phyloP scores from a whole-genome alignment of 2,797 vertebrate genomes.

The Fistularia tabacaria region DNA sequence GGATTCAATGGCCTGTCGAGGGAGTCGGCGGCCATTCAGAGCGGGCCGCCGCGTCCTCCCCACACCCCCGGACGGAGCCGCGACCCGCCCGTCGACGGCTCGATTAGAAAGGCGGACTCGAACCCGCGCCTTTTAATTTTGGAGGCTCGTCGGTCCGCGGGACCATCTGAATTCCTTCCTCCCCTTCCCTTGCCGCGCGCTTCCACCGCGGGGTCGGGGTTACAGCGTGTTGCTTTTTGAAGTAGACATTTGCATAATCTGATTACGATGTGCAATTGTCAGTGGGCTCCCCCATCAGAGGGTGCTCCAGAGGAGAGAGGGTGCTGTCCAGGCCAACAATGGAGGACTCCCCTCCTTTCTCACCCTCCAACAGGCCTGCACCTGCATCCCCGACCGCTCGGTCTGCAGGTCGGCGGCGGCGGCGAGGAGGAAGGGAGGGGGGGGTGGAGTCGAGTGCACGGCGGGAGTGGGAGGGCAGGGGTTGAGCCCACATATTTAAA shows the following conservation, averaged over 20 bases:
- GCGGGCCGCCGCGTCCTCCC: constrained; percentile 25
- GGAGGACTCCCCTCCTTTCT: constrained; percentile 70
- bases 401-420: constrained; percentile 41
- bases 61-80: constrained; percentile 18
- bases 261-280: constrained; percentile 86
- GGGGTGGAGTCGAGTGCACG: constrained; percentile 36
- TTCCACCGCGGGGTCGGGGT: constrained; percentile 72
- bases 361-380: constrained; percentile 74
- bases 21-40: constrained; percentile 49
- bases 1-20: constrained; percentile 57
- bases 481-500: constrained; percentile 73
- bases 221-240: constrained; percentile 90
- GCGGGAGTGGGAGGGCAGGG: constrained; percentile 68
- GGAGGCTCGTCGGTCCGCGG: background rate
- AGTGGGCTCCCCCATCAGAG: constrained; percentile 75
- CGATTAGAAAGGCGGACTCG: too few relatives aligned
- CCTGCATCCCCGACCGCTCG: constrained; percentile 72
- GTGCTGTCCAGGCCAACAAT: constrained; percentile 77
- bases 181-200: constrained; percentile 45
- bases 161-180: constrained; percentile 39
- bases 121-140: constrained; percentile 14
- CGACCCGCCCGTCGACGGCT: too few relatives aligned
- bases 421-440: constrained; percentile 23
- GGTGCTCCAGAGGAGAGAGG: constrained; percentile 88
- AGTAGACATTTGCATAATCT: constrained; percentile 99